phyloP scores from a whole-genome alignment of 2,113 vertebrate genomes.

The Thinocorus orbignyianus region DNA sequence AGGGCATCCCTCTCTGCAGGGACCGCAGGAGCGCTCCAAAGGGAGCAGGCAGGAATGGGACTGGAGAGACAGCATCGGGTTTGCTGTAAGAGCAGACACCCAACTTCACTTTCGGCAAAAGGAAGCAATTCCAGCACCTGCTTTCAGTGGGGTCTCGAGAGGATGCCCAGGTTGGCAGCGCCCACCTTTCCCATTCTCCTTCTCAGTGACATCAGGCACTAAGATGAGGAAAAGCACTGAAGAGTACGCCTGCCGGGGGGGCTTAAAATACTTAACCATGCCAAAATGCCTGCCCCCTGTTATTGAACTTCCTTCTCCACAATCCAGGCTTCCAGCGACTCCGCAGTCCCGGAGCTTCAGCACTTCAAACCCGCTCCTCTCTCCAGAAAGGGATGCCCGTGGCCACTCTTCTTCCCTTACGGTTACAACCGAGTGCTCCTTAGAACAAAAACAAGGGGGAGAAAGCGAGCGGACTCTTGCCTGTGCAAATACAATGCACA shows the following conservation, averaged over 20 bases:
- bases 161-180: neutral
- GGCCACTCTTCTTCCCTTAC: neutral
- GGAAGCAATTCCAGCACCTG: neutral
- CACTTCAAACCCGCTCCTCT: neutral
- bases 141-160: neutral
- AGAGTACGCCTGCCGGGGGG: rapidly evolving
- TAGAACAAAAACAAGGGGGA: neutral
- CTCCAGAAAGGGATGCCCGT: neutral
- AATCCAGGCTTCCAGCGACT: rapidly evolving
- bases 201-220: neutral
- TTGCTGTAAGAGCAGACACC: neutral
- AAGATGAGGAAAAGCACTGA: neutral
- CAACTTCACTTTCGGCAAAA: neutral
- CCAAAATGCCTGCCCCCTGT: rapidly evolving
- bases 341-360: rapidly evolving
- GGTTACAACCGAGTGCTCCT: neutral
- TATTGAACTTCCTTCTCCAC: neutral
- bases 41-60: neutral
- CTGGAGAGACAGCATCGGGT: rapidly evolving
- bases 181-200: neutral
- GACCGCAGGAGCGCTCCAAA: neutral
- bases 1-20: rapidly evolving
- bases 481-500: neutral
- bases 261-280: neutral
- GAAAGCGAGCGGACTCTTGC: neutral